phyloP scores from a whole-genome alignment of 1,140 invertebrate species.

The Hylaeus anthracinus region DNA sequence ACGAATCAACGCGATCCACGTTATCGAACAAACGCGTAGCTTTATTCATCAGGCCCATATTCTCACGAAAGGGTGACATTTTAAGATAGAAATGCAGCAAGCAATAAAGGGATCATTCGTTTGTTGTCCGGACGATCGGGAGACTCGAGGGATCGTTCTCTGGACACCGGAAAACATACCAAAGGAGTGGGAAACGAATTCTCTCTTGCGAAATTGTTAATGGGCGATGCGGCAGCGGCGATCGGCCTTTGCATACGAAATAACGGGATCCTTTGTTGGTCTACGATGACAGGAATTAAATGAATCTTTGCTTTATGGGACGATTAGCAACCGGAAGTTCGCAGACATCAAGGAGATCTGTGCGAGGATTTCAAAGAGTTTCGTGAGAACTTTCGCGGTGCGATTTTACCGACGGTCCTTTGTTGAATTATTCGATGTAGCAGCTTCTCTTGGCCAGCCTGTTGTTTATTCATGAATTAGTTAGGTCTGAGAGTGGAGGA shows the following conservation, averaged over 20 bases:
- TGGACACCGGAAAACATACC: neutral
- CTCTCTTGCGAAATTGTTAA: neutral
- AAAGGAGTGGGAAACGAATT: neutral
- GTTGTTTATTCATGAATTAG: no score
- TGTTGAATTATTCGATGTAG: neutral
- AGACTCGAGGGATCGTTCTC: neutral
- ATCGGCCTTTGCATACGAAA: conserved; percentile 51
- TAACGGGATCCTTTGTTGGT: conserved; percentile 21
- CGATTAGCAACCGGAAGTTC: neutral
- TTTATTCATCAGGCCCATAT: conserved; percentile 71
- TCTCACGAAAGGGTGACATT: conserved; percentile 61
- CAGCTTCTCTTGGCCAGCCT: no score
- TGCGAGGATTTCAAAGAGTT: neutral
- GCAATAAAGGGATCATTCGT: neutral
- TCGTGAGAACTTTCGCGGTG: conserved; percentile 6
- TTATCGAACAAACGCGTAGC: conserved; percentile 44
- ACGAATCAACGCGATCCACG: conserved; percentile 19
- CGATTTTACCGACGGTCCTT: neutral
- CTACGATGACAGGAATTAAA: neutral
- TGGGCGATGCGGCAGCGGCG: neutral
- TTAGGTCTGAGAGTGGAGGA: no score
- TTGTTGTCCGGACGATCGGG: neutral
- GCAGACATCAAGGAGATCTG: neutral
- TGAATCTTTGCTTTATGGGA: conserved; percentile 11
- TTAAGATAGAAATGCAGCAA: neutral